These are phyloP conservation scores for Mactromeris polynyma DNA, from an alignment of 2,888 invertebrate species.

Conservation along the genomic window DNA sequence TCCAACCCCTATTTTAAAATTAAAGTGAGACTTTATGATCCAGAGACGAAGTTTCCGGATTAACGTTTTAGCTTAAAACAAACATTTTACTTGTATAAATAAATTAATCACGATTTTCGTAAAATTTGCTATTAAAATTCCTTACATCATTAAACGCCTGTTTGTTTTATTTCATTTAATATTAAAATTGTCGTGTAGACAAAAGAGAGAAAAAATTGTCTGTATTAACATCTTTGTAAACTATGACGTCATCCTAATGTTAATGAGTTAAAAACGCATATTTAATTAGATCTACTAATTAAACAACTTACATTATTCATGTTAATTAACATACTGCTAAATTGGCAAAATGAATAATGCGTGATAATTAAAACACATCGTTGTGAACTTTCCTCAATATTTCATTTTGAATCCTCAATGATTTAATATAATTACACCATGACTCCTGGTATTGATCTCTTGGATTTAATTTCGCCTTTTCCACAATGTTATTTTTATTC, in stretches of 20 bases:
- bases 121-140: not conserved
- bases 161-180: not conserved
- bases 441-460: too few species aligned
- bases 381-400: not conserved
- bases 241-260: not conserved
- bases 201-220: not conserved
- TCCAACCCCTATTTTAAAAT: not conserved
- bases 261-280: not conserved
- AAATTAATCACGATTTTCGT: not conserved
- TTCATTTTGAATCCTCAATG: not conserved
- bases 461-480: too few species aligned
- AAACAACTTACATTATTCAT: not conserved
- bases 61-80: not conserved
- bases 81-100: not conserved
- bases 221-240: not conserved
- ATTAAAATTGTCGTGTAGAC: too few species aligned
- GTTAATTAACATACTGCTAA: not conserved
- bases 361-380: not conserved
- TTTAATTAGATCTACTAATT: not conserved
- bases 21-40: not conserved
- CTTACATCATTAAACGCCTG: not conserved
- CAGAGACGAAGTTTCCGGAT: not conserved
- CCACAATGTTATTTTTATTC: too few species aligned
- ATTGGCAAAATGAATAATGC: not conserved
- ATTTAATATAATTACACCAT: too few species aligned